Base-by-base conservation (phyloP, 2,113 vertebrate species). In the Trinectes maculatus region DNA sequence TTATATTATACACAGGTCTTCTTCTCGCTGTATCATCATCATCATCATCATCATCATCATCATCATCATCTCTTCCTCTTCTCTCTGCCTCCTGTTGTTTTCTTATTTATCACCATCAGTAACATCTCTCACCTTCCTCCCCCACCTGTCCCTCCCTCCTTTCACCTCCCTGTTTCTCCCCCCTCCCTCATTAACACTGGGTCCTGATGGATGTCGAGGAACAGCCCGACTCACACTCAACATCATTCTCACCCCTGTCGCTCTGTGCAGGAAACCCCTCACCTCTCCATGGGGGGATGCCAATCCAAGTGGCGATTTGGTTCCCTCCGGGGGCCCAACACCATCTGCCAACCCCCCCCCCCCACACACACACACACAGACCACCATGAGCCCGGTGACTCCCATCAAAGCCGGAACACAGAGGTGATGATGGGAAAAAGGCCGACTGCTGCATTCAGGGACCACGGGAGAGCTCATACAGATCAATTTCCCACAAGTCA, bases 161-260 rank as follows among this genome's bases (percentile, higher is more conserved):
- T 13, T 69, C 54, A 57, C 54, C 36, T 58, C 55, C 1, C 0
- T 31, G 37, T 57, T 13, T 8, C 55, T 31, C 21, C 49, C 11
- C 10, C 55, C 46, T 39, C 12, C 70, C 76, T 90, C 90, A 86
- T 91, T 91, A 91, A 83, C 81, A 65, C 69, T 2, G 44, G 62
- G 79, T 69, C 75, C 76, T 82, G 82, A 87, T 58, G 81, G 82
- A 84, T 83, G 84, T 80, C 46, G 60, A 61, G 76, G 51, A 28
- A n/a, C 43, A 52, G 71, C 74, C 70, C 36, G 2, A 34, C 71
- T 79, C 59, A 25, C 71, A 58, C 65, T 59, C 51, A 2, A 9
- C 53, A 46, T 75, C 71, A 8, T 40, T 69, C 69, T 52, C 49
- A 49, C 74, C 77, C 77, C 65, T 81, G 80, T 37, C 70, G 77